These are phyloP conservation scores for Amphimedon queenslandica DNA, from an alignment of 37 sponge, comb jelly and placozoan species.

Conservation along the genomic window DNA sequence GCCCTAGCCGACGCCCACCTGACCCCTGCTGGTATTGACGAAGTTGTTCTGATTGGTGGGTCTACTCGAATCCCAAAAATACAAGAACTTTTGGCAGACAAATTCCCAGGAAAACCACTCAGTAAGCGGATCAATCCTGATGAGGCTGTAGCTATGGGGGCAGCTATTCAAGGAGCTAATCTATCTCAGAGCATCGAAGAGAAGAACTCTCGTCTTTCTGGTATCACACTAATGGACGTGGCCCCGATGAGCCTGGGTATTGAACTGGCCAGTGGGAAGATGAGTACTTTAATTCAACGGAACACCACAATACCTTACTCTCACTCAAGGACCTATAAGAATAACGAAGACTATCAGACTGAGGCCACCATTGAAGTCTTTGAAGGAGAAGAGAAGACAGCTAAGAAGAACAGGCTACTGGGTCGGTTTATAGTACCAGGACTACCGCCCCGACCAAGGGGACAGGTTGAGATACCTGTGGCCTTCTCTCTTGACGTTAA, in stretches of 20 bases:
- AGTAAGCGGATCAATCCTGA: constrained; percentile 94
- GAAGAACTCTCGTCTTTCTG: constrained; percentile 44
- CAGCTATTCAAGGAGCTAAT: constrained; percentile 91
- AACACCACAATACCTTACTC: constrained; percentile 93
- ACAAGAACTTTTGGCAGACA: constrained; percentile 62
- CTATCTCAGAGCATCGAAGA: constrained; percentile 55
- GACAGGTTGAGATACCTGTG: constrained; percentile 72
- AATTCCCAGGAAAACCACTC: constrained; percentile 54
- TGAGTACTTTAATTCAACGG: constrained; percentile 74
- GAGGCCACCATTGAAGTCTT: constrained; percentile 78
- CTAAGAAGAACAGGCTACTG: constrained; percentile 71
- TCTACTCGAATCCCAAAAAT: constrained; percentile 77
- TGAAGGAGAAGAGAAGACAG: constrained; percentile 83
- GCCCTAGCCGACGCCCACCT: constrained; percentile 80
- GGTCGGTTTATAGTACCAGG: constrained; percentile 82
- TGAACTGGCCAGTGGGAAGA: constrained; percentile 76
- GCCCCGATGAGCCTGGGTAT: constrained; percentile 87
- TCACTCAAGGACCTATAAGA: constrained; percentile 75
- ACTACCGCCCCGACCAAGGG: constrained; percentile 73
- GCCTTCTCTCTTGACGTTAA: constrained; percentile 77
- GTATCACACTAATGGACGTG: constrained; percentile 93
- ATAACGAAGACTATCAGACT: constrained; percentile 86
- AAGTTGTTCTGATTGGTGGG: constrained; percentile 87
- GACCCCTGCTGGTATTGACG: constrained; percentile 51
- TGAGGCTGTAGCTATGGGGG: constrained; percentile 95